These are phyloP conservation scores for Rhopalosiphum maidis DNA, from an alignment of 1,140 invertebrate species.

Conservation along the genomic window DNA sequence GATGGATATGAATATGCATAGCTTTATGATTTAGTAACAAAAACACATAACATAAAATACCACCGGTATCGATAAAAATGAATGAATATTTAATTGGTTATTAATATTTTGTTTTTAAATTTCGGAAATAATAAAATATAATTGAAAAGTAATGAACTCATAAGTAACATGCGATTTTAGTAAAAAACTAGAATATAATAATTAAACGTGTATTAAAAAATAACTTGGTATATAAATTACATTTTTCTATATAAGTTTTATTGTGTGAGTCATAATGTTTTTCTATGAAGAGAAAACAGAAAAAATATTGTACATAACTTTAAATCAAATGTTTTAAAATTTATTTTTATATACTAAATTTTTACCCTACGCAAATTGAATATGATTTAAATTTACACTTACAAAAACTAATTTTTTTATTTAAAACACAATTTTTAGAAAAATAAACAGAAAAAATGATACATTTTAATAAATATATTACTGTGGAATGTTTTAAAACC, in stretches of 20 bases:
- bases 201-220: background rate
- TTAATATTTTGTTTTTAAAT: background rate
- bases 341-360: background rate
- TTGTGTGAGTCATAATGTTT: background rate
- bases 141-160: background rate
- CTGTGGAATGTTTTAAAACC: background rate
- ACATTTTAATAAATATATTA: conserved; percentile 4
- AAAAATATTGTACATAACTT: background rate
- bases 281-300: background rate
- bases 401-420: background rate
- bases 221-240: background rate
- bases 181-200: background rate
- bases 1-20: background rate
- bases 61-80: background rate
- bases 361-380: background rate
- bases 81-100: background rate
- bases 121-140: background rate
- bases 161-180: background rate
- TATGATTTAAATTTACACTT: background rate
- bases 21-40: background rate
- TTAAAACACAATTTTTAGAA: background rate
- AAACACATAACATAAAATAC: background rate
- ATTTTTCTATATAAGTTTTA: background rate
- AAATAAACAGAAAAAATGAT: background rate
- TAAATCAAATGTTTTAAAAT: background rate